A percentile compares a stretch with the other conserved stretches of the same genome.
Evolutionary conservation across 2,888 invertebrate genomes (phyloP).

Genomic region (Phalera bucephala): DNA sequence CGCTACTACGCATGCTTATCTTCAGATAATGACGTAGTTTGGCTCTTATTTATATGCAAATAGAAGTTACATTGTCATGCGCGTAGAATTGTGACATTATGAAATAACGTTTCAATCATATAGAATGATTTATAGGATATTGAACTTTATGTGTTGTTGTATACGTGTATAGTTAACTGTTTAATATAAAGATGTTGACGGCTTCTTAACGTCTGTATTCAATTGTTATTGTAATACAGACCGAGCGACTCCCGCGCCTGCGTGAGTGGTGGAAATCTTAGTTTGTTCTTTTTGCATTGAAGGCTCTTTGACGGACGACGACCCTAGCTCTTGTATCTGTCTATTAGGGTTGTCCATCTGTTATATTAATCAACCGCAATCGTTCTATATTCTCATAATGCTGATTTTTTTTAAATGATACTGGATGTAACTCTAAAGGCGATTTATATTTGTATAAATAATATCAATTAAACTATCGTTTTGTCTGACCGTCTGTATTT

Average conservation of each 20-base stretch:
- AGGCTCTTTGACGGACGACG: slow-evolving; percentile 62
- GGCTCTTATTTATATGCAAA: slow-evolving; percentile 43
- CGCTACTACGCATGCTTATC: slow-evolving; percentile 18
- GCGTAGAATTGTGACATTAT: slow-evolving; percentile 17
- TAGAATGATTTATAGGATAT: neutral
- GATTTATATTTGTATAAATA: too few relatives aligned
- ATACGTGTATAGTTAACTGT: too few relatives aligned
- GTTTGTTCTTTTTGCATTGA: slow-evolving; percentile 74
- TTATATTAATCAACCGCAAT: too few relatives aligned
- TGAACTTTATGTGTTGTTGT: neutral
- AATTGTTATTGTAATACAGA: slow-evolving; percentile 77
- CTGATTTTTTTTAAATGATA: too few relatives aligned
- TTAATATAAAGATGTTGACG: too few relatives aligned
- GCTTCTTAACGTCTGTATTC: slow-evolving; percentile 7
- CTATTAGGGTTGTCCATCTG: slow-evolving; percentile 47
- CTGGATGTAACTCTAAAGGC: too few relatives aligned
- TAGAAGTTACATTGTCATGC: slow-evolving; percentile 33
- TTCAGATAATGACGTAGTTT: slow-evolving; percentile 20
- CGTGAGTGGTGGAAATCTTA: slow-evolving; percentile 67
- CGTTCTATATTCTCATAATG: too few relatives aligned
- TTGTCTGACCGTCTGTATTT: too few relatives aligned
- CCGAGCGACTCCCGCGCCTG: slow-evolving; percentile 37
- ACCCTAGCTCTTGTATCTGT: slow-evolving; percentile 53
- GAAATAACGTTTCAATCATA: neutral
- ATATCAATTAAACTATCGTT: too few relatives aligned